phyloP scores from a whole-genome alignment of 2,888 invertebrate species.

The Yponomeuta plumbellus region DNA sequence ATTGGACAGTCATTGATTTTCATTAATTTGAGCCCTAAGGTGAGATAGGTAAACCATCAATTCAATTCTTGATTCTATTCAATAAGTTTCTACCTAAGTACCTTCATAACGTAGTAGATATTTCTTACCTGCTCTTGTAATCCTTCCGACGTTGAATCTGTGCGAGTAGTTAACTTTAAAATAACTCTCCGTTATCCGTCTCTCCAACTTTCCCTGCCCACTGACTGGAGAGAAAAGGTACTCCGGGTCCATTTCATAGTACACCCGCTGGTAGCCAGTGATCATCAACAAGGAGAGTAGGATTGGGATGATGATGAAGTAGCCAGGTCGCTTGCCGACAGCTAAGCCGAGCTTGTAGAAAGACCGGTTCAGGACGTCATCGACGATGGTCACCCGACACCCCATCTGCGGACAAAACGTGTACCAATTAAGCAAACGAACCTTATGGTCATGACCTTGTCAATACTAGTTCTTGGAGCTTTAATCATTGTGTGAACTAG shows the following conservation, averaged over 20 bases:
- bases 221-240: slow-evolving; percentile 93
- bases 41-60: too few relatives aligned
- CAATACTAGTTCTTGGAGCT: background rate
- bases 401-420: slow-evolving; percentile 78
- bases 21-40: too few relatives aligned
- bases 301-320: slow-evolving; percentile 92
- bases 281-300: slow-evolving; percentile 87
- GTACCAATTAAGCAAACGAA: background rate
- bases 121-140: slow-evolving; percentile 86
- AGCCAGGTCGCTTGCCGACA: slow-evolving; percentile 89
- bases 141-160: slow-evolving; percentile 89
- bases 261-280: slow-evolving; percentile 90
- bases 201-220: slow-evolving; percentile 89
- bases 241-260: slow-evolving; percentile 95
- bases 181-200: slow-evolving; percentile 86
- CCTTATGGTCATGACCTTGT: background rate
- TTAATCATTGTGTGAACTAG: background rate
- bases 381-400: slow-evolving; percentile 84
- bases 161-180: slow-evolving; percentile 94
- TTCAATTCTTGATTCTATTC: too few relatives aligned
- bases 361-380: slow-evolving; percentile 85
- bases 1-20: too few relatives aligned
- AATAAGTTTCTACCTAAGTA: too few relatives aligned
- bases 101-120: too few relatives aligned
- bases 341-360: slow-evolving; percentile 88